phyloP scores from a whole-genome alignment of 2,797 vertebrate species.

The Karalla daura region DNA sequence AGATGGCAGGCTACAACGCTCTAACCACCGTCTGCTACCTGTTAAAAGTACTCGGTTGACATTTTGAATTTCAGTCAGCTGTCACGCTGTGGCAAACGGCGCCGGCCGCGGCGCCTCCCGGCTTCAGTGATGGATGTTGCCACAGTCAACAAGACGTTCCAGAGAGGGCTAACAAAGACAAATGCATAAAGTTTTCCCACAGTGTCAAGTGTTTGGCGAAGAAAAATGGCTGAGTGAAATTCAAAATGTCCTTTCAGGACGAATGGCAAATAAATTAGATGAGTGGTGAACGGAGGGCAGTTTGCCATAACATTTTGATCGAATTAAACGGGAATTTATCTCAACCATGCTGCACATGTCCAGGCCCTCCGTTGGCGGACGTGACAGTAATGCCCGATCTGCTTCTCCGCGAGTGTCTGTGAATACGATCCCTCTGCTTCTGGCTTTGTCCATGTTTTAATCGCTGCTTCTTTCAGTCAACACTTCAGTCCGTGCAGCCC shows the following conservation, averaged over 20 bases:
- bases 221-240: constrained; percentile 53
- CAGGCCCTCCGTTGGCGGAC: constrained; percentile 36
- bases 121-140: constrained; percentile 63
- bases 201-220: constrained; percentile 54
- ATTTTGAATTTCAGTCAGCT: constrained; percentile 30
- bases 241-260: constrained; percentile 55
- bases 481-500: constrained; percentile 35
- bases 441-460: constrained; percentile 28
- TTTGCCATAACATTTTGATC: constrained; percentile 56
- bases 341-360: constrained; percentile 40
- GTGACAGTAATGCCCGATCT: constrained; percentile 58
- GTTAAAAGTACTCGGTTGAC: constrained; percentile 24
- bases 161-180: constrained; percentile 61
- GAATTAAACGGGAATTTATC: constrained; percentile 66
- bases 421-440: neutral
- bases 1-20: constrained; percentile 11
- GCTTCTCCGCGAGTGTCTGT: constrained; percentile 8
- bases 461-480: constrained; percentile 52
- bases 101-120: neutral
- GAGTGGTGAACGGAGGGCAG: constrained; percentile 60
- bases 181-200: constrained; percentile 57
- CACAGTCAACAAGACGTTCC: constrained; percentile 50
- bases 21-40: constrained; percentile 2
- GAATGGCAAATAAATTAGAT: constrained; percentile 68
- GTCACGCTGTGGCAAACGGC: constrained; percentile 33